phyloP scores from a whole-genome alignment of 2,113 vertebrate genomes.

The Hippolais icterina region DNA sequence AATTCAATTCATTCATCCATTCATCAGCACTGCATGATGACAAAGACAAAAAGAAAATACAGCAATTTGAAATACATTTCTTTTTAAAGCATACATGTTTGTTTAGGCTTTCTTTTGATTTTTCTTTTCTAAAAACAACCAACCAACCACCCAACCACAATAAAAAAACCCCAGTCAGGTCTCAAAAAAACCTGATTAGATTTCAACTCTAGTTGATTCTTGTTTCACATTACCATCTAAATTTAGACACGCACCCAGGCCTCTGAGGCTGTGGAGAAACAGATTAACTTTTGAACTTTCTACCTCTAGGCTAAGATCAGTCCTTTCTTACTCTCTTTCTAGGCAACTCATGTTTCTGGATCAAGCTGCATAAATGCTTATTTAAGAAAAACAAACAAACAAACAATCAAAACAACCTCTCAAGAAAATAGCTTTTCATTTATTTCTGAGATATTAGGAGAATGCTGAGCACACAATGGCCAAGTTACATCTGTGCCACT shows the following conservation, averaged over 20 bases:
- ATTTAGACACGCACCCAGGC: neutral
- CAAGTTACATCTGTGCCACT: neutral
- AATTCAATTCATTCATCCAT: neutral
- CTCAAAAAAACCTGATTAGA: neutral
- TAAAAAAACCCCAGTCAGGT: neutral
- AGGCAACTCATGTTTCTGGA: neutral
- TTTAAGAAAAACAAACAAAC: neutral
- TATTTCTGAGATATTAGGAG: neutral
- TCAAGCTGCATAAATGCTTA: neutral
- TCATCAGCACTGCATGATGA: neutral
- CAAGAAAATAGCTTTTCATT: neutral
- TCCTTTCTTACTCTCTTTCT: neutral
- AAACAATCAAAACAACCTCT: neutral
- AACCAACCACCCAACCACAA: neutral
- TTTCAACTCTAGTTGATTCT: neutral
- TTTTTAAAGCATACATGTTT: neutral
- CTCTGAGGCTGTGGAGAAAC: neutral
- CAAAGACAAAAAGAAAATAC: neutral
- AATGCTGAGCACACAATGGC: fast-evolving
- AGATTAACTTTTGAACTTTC: neutral
- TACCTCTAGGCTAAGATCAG: fast-evolving
- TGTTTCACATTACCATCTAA: neutral
- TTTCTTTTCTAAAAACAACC: neutral
- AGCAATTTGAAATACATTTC: neutral
- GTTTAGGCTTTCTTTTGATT: neutral